These are phyloP conservation scores for Anthoscopus minutus DNA, from an alignment of 2,113 vertebrate species.

Conservation along the genomic window DNA sequence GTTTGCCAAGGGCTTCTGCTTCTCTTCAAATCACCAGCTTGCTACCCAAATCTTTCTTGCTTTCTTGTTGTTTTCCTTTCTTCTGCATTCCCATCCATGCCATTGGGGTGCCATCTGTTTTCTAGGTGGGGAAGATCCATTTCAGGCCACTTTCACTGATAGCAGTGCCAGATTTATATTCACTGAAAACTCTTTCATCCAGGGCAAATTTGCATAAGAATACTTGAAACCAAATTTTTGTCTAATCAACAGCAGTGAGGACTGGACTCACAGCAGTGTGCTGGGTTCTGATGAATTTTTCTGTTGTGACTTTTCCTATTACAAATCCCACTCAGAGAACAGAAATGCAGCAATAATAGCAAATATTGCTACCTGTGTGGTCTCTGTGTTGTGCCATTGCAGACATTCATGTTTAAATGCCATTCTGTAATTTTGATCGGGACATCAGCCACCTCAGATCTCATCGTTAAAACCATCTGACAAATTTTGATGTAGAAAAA, in stretches of 20 bases:
- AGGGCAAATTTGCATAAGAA: background rate
- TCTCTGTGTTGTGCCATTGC: background rate
- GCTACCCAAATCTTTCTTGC: background rate
- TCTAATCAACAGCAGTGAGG: background rate
- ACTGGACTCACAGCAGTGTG: background rate
- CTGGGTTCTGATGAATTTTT: background rate
- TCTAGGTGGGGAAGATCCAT: background rate
- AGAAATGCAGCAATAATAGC: background rate
- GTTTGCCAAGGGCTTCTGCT: background rate
- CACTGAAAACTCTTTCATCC: background rate
- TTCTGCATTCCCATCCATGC: background rate
- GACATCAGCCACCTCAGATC: background rate
- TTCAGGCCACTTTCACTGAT: background rate
- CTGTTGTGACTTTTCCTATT: background rate
- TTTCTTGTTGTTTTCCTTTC: background rate
- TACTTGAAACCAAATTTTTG: background rate
- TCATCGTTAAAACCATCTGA: background rate
- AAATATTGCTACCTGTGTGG: background rate
- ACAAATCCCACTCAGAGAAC: background rate
- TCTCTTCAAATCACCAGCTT: background rate
- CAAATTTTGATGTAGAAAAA: background rate
- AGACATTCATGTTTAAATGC: background rate
- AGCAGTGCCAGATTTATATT: background rate
- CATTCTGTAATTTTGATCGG: background rate
- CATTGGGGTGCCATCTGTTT: background rate